phyloP scores from a whole-genome alignment of 2,113 vertebrate species.

The Clinocottus analis region DNA sequence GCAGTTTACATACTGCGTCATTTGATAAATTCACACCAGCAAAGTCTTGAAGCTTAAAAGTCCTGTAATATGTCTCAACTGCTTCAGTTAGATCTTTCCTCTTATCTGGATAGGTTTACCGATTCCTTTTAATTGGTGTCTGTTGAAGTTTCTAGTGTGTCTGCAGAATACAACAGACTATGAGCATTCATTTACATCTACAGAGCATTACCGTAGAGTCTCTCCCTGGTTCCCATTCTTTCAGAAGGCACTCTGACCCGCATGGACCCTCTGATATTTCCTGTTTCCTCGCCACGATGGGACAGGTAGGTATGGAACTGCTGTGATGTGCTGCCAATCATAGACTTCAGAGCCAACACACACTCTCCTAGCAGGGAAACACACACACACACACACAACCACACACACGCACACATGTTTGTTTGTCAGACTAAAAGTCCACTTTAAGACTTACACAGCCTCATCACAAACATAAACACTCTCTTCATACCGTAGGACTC shows the following conservation, averaged over 20 bases:
- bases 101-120: too few relatives aligned
- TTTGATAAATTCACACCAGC: not conserved
- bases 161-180: not conserved
- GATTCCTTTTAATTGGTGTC: too few relatives aligned
- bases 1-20: not conserved
- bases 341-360: constrained; percentile 96
- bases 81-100: not conserved
- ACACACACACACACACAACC: too few relatives aligned
- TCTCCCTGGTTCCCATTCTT: constrained; percentile 93
- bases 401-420: too few relatives aligned
- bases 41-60: not conserved
- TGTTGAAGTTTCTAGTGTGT: not conserved
- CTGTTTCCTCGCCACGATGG: constrained; percentile 95
- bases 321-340: constrained; percentile 97
- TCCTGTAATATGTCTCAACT: not conserved
- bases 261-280: constrained; percentile 97
- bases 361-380: constrained; percentile 87
- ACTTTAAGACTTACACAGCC: not conserved
- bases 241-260: constrained; percentile 94
- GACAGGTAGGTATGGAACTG: constrained; percentile 97
- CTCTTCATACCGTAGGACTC: constrained; percentile 90
- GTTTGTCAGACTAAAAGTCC: not conserved
- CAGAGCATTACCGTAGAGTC: constrained; percentile 89
- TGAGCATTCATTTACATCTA: not conserved
- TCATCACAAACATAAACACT: not conserved